These are phyloP conservation scores for Brachynemurus nebulosus DNA, from an alignment of 2,888 invertebrate species.

Conservation along the genomic window DNA sequence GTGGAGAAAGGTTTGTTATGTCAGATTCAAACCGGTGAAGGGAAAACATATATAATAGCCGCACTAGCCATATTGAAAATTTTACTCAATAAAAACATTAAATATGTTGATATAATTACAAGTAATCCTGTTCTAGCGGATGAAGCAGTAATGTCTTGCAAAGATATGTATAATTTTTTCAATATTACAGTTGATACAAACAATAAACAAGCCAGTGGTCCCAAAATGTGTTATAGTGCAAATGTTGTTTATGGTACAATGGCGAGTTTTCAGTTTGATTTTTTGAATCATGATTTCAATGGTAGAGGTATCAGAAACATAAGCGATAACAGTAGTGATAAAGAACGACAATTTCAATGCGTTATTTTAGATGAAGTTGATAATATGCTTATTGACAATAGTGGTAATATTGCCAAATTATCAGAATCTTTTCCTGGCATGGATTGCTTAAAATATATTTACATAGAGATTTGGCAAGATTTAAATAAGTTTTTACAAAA, in stretches of 20 bases:
- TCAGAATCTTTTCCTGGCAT: constrained; percentile 10
- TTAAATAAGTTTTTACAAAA: constrained; percentile 4
- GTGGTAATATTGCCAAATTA: constrained; percentile 10
- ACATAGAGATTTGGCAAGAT: constrained; percentile 11
- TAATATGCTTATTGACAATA: constrained; percentile 11
- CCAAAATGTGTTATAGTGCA: constrained; percentile 8
- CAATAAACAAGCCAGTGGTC: neutral
- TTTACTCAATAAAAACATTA: constrained; percentile 3
- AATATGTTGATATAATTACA: constrained; percentile 13
- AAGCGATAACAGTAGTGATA: neutral
- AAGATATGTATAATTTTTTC: constrained; percentile 8
- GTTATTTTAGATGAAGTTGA: constrained; percentile 13
- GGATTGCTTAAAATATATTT: constrained; percentile 9
- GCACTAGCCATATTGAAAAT: constrained; percentile 9
- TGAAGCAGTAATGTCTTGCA: constrained; percentile 3
- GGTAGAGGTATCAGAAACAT: constrained; percentile 2
- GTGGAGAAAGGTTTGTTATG: constrained; percentile 5
- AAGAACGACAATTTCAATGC: constrained; percentile 6
- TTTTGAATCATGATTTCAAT: constrained; percentile 9
- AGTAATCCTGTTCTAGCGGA: constrained; percentile 8
- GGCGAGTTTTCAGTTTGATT: constrained; percentile 11
- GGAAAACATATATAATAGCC: constrained; percentile 12
- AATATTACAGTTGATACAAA: constrained; percentile 8
- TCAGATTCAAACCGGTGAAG: constrained; percentile 13
- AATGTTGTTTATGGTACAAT: constrained; percentile 12